Evolutionary conservation across 2,113 vertebrate species (phyloP).

Genomic region (Hoplias malabaricus): DNA sequence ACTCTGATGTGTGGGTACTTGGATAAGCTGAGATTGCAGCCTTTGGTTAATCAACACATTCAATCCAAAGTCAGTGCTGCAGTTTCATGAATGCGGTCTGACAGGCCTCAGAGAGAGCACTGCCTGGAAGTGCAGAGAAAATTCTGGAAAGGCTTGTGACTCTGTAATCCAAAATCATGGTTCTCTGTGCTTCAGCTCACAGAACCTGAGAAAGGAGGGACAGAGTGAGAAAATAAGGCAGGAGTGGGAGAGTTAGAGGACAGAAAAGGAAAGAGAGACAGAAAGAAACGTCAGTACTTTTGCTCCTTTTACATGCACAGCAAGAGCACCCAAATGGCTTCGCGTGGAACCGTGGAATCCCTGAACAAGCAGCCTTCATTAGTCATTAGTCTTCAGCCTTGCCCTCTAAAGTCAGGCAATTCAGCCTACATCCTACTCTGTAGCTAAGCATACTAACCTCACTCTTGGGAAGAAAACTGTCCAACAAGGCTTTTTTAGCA

Average conservation of each 20-base stretch:
- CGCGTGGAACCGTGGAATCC: constrained; percentile 24
- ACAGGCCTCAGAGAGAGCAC: background rate
- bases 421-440: background rate
- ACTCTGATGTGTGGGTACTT: background rate
- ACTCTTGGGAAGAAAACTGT: background rate
- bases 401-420: constrained; percentile 4
- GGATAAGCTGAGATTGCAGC: background rate
- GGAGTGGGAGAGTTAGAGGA: background rate
- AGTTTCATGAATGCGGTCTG: background rate
- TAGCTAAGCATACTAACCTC: background rate
- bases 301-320: background rate
- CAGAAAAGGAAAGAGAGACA: background rate
- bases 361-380: constrained; percentile 39
- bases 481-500: background rate
- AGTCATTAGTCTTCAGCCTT: background rate
- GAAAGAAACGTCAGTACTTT: constrained; percentile 10
- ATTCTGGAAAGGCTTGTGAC: background rate
- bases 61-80: background rate
- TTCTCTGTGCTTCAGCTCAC: background rate
- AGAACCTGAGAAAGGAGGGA: constrained; percentile 25
- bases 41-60: background rate
- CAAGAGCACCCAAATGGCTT: constrained; percentile 7
- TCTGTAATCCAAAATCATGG: background rate
- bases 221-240: background rate
- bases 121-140: background rate